Percentiles rank a stretch among this genome's conserved stretches.
phyloP scores from a whole-genome alignment of 1,140 invertebrate species.

The Plectrocnemia conspersa region DNA sequence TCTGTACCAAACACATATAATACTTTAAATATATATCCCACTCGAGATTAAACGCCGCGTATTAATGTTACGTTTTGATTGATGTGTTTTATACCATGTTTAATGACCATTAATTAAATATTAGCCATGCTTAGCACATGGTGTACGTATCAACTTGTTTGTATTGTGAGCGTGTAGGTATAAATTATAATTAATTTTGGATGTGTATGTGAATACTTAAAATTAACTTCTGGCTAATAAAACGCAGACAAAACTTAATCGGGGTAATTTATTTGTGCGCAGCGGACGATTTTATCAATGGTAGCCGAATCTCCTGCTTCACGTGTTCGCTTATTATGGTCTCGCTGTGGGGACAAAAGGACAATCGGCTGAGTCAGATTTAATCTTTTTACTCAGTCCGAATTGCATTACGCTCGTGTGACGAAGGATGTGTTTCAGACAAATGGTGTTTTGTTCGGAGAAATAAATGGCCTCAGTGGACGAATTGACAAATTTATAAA shows the following conservation, averaged over 20 bases:
- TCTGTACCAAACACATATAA: neutral
- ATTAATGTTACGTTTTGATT: too few relatives aligned
- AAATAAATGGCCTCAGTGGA: too few relatives aligned
- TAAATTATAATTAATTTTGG: neutral
- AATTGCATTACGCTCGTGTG: conserved; percentile 13
- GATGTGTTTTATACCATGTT: too few relatives aligned
- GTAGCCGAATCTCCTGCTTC: neutral
- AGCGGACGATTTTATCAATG: conserved; percentile 24
- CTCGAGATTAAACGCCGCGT: too few relatives aligned
- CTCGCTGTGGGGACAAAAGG: conserved; percentile 6
- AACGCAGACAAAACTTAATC: conserved; percentile 30
- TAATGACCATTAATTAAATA: too few relatives aligned
- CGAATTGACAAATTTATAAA: too few relatives aligned
- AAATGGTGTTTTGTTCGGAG: conserved; percentile 16
- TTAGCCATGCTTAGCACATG: neutral
- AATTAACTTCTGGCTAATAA: conserved; percentile 26
- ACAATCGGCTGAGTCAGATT: conserved; percentile 12
- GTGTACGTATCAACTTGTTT: neutral
- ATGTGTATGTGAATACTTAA: neutral
- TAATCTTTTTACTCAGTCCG: conserved; percentile 9
- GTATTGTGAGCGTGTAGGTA: neutral
- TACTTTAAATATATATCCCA: neutral
- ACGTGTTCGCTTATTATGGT: conserved; percentile 8
- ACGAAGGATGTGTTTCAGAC: conserved; percentile 10
- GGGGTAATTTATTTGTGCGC: conserved; percentile 27